A percentile compares a stretch with the other conserved stretches of the same genome.
Evolutionary conservation across 2,797 vertebrate species (phyloP).

Genomic region (Adrianichthys oophorus): DNA sequence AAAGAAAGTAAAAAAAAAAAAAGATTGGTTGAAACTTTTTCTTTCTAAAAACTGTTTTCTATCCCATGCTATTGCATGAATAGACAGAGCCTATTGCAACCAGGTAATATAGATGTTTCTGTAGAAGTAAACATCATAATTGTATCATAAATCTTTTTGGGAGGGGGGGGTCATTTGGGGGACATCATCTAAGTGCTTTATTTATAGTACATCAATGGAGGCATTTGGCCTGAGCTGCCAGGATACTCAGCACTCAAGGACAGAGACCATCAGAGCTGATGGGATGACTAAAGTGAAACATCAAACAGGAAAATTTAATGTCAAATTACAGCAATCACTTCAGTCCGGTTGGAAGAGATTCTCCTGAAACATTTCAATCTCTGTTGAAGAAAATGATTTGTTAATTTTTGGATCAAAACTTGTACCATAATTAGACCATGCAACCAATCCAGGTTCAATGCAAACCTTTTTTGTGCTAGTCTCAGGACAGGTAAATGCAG

Average conservation of each 20-base stretch:
- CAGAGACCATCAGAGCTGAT: conserved; percentile 40
- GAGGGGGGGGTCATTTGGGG: conserved; percentile 40
- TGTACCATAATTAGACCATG: neutral
- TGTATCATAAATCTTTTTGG: conserved; percentile 64
- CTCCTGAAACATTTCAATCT: neutral
- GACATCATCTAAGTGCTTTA: conserved; percentile 66
- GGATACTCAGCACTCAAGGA: conserved; percentile 54
- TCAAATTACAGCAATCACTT: conserved; percentile 12
- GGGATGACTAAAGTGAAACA: conserved; percentile 8
- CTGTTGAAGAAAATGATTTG: neutral
- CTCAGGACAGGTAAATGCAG: too few relatives aligned
- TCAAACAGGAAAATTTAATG: conserved; percentile 13
- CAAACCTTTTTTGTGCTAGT: too few relatives aligned
- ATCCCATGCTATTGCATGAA: conserved; percentile 75
- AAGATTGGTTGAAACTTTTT: conserved; percentile 46
- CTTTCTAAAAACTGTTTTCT: conserved; percentile 71
- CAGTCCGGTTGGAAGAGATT: conserved; percentile 4
- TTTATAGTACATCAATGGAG: conserved; percentile 65
- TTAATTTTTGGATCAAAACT: neutral
- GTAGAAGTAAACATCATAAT: conserved; percentile 69
- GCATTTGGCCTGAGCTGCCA: conserved; percentile 34
- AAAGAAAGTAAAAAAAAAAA: conserved; percentile 32
- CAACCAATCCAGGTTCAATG: too few relatives aligned
- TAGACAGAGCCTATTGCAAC: conserved; percentile 50
- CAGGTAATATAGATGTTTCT: conserved; percentile 52